Conservation (phyloP, 2,113 vertebrate species). For the Vidua chalybeata region DNA sequence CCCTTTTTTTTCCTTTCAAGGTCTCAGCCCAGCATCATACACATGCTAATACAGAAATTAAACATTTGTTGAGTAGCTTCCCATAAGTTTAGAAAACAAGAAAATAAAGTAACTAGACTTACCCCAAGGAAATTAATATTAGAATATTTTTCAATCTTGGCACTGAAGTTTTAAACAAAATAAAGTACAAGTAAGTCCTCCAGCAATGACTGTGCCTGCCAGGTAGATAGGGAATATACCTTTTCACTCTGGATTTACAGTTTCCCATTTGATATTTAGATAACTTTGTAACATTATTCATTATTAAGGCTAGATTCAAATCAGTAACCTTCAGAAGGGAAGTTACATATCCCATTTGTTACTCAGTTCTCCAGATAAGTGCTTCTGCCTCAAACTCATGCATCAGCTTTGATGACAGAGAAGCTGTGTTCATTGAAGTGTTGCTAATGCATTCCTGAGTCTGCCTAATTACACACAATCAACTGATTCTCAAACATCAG, state of each 20-base stretch:
- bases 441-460: conserved; percentile 12
- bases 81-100: background rate
- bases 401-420: conserved; percentile 1
- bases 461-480: conserved; percentile 50
- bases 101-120: background rate
- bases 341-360: conserved; percentile 23
- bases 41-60: background rate
- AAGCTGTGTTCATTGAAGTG: background rate
- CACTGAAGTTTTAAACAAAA: background rate
- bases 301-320: conserved; percentile 17
- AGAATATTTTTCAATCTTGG: background rate
- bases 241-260: background rate
- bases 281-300: background rate
- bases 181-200: background rate
- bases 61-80: background rate
- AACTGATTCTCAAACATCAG: conserved; percentile 38
- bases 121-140: background rate
- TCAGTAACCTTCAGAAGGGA: background rate
- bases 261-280: background rate
- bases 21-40: background rate
- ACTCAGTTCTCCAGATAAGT: conserved; percentile 2
- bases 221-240: background rate
- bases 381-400: conserved; percentile 12
- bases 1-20: background rate
- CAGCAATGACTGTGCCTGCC: background rate